Evolutionary conservation across 1,140 invertebrate species (phyloP), one percentile per base, ranked within the genome.

Genomic region (Bactericera cockerelli): DNA sequence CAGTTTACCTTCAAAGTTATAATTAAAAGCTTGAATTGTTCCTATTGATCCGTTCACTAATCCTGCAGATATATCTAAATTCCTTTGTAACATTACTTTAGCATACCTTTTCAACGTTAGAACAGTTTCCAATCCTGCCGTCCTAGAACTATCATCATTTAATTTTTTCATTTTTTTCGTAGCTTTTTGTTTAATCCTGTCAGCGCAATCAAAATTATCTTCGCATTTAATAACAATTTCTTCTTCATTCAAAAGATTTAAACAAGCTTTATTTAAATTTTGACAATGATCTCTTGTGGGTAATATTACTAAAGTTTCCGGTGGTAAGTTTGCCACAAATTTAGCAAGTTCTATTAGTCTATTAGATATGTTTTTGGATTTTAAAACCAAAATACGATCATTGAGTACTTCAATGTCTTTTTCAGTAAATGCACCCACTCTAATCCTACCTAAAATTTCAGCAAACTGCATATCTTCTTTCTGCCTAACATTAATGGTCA

Each of bases 91-190:
- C 64, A 26, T 21, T 1, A 31, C 63, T 39, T n/a, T 4, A 49
- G n/a, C n/a, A 22, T 49, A 19, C 42, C 22, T 49, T 49, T 6
- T 6, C 19, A n/a, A 49, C n/a, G 19, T 10, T 49, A 4, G 4
- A 6, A 22, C 22, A 8, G 8, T 36, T 36, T 49, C 42, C 22
- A 49, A 49, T 6, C 42, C 42, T 4, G 42, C 42, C 19, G 42
- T 26, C 63, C 63, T 66, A 21, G 65, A 56, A 59, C 64, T 38
- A 38, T 56, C 39, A 38, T 26, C 61, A 33, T 59, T 61, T 19
- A 60, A 59, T 49, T 59, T 59, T 21, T 61, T 63, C 14, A 67
- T n/a, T 16, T 57, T 61, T 61, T 67, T 64, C 55, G 65, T 26
- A 26, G 61, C 56, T 58, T 64, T 57, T 21, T 58, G 21, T 58